These are phyloP conservation scores for Bombylius discolor DNA, from an alignment of 2,888 invertebrate genomes.

Conservation along the genomic window DNA sequence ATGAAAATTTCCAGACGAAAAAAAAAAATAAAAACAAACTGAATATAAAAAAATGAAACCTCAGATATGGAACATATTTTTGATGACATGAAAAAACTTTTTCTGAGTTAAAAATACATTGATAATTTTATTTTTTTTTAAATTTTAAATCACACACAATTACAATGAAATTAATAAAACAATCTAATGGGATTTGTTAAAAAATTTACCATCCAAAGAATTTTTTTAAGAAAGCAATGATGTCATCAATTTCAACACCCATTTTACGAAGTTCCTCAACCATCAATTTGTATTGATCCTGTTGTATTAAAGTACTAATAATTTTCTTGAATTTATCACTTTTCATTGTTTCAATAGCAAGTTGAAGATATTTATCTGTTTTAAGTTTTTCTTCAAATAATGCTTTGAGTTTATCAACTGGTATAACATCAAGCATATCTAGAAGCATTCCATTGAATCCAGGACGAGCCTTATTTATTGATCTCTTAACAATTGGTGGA, in stretches of 20 bases:
- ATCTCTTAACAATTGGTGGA: not conserved
- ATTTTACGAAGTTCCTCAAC: not conserved
- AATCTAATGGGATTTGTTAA: too few relatives aligned
- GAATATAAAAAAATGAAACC: too few relatives aligned
- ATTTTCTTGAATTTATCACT: slow-evolving; percentile 9
- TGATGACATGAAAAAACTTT: too few relatives aligned
- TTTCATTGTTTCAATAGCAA: slow-evolving; percentile 5
- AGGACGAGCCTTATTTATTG: not conserved
- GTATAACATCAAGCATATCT: slow-evolving; percentile 8
- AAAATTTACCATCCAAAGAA: slow-evolving; percentile 4
- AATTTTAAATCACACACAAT: too few relatives aligned
- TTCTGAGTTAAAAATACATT: too few relatives aligned
- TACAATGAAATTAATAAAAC: too few relatives aligned
- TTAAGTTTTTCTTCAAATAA: slow-evolving; percentile 5
- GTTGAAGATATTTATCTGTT: slow-evolving; percentile 8
- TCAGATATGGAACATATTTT: too few relatives aligned
- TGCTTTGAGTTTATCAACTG: slow-evolving; percentile 3
- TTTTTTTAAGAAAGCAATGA: slow-evolving; percentile 1
- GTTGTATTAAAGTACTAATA: slow-evolving; percentile 2
- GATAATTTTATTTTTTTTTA: too few relatives aligned
- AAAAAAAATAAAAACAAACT: too few relatives aligned
- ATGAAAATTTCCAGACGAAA: too few relatives aligned
- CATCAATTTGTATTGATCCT: slow-evolving; percentile 1
- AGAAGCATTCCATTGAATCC: slow-evolving; percentile 6
- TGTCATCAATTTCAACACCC: slow-evolving; percentile 7